A percentile compares a stretch with the other conserved stretches of the same genome.
These are phyloP conservation scores for Serranus cabrilla DNA, from an alignment of 2,797 vertebrate genomes.

Conservation along the genomic window DNA sequence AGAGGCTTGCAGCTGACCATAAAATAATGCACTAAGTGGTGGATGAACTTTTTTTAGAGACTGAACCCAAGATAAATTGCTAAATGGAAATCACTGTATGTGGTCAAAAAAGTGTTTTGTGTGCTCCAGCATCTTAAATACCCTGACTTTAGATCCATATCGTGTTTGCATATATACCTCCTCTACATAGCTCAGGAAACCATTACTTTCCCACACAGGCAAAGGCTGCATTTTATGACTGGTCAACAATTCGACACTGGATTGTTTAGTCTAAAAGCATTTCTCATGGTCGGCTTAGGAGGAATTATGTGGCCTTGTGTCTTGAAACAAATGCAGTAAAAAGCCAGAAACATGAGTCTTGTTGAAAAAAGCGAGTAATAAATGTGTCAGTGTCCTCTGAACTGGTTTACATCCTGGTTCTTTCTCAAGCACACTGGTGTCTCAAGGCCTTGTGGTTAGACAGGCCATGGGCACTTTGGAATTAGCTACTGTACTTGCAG, in stretches of 20 bases:
- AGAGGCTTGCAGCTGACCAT: conserved; percentile 33
- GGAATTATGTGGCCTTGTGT: conserved; percentile 52
- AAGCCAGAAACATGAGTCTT: conserved; percentile 58
- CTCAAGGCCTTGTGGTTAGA: conserved; percentile 24
- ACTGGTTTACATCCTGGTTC: conserved; percentile 54
- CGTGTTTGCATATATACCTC: conserved; percentile 25
- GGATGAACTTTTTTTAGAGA: conserved; percentile 29
- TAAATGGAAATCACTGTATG: conserved; percentile 9
- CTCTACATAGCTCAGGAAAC: background rate
- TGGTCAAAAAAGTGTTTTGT: background rate
- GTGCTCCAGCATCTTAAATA: conserved; percentile 18
- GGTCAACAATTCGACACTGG: conserved; percentile 27
- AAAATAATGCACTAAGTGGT: conserved; percentile 39
- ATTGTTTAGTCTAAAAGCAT: conserved; percentile 62
- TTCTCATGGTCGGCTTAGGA: conserved; percentile 25
- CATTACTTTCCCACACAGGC: conserved; percentile 21
- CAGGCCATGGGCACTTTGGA: conserved; percentile 4
- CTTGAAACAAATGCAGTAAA: conserved; percentile 62
- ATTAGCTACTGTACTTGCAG: background rate
- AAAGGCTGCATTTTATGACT: conserved; percentile 36
- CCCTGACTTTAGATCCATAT: conserved; percentile 27
- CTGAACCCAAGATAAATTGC: conserved; percentile 17
- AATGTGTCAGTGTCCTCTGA: conserved; percentile 60
- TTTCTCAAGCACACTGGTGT: conserved; percentile 33
- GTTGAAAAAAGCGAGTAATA: conserved; percentile 58